phyloP scores from a whole-genome alignment of 2,888 invertebrate species.

The Drosophila birchii region DNA sequence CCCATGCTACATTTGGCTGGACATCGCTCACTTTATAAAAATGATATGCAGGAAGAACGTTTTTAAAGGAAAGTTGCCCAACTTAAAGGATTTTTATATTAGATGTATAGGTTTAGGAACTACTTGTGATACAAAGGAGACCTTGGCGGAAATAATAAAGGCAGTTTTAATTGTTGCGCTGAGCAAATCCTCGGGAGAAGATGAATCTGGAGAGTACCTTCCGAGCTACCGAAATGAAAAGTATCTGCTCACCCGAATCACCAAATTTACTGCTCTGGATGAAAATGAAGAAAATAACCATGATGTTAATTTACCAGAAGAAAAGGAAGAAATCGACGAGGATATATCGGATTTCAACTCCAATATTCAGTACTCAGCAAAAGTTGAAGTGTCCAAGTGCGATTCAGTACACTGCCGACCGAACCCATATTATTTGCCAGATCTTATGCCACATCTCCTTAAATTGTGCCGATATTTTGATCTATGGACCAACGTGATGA shows the following conservation, averaged over 20 bases:
- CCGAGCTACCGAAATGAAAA: slow-evolving; percentile 1
- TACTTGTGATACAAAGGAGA: not conserved
- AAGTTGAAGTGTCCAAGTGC: no score
- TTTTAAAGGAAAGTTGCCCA: not conserved
- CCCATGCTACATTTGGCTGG: slow-evolving; percentile 2
- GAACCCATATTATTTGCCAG: no score
- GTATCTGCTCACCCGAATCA: not conserved
- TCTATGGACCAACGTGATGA: no score
- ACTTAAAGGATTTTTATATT: not conserved
- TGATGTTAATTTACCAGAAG: not conserved
- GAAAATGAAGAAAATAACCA: not conserved
- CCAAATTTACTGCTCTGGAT: not conserved
- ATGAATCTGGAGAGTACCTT: not conserved
- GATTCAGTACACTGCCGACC: no score
- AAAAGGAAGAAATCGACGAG: not conserved
- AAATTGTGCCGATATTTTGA: no score
- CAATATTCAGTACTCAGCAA: no score
- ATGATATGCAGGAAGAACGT: slow-evolving; percentile 4
- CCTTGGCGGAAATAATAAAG: not conserved
- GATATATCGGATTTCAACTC: no score
- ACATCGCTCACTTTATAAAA: slow-evolving; percentile 1
- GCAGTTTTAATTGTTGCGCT: not conserved
- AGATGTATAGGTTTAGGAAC: not conserved
- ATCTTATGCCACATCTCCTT: no score
- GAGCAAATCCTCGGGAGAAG: not conserved